Conservation (phyloP, 2,797 vertebrate species). For the Psittacula echo region DNA sequence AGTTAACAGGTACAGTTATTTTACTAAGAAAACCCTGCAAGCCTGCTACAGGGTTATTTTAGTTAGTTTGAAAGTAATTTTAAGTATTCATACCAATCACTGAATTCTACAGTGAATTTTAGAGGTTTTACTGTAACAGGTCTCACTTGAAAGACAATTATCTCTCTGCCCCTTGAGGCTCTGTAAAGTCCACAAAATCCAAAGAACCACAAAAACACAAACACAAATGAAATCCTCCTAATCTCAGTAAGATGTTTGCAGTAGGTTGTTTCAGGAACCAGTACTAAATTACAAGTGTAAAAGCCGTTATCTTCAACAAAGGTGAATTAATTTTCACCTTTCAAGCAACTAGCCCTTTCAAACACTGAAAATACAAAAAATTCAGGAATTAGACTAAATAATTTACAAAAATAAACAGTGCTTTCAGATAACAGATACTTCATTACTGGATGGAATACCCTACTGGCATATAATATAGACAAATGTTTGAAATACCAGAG, state of each 20-base stretch:
- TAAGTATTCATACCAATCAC: background rate
- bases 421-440: background rate
- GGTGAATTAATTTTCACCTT: conserved; percentile 27
- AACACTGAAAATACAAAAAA: background rate
- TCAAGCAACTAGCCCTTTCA: background rate
- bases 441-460: background rate
- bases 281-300: conserved; percentile 17
- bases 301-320: background rate
- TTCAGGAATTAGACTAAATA: background rate
- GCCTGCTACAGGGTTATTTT: background rate
- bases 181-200: background rate
- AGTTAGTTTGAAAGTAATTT: background rate
- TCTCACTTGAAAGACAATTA: conserved; percentile 24
- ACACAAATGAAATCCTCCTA: conserved; percentile 16
- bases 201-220: background rate
- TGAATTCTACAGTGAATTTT: background rate
- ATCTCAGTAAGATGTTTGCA: background rate
- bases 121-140: background rate
- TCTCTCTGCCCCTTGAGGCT: background rate
- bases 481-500: background rate
- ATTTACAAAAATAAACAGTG: background rate
- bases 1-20: background rate
- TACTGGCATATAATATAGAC: background rate
- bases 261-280: background rate
- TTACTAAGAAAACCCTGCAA: background rate